Percentiles rank a stretch among this genome's conserved stretches.
phyloP scores from a whole-genome alignment of 2,797 vertebrate species.

The Varecia variegata region DNA sequence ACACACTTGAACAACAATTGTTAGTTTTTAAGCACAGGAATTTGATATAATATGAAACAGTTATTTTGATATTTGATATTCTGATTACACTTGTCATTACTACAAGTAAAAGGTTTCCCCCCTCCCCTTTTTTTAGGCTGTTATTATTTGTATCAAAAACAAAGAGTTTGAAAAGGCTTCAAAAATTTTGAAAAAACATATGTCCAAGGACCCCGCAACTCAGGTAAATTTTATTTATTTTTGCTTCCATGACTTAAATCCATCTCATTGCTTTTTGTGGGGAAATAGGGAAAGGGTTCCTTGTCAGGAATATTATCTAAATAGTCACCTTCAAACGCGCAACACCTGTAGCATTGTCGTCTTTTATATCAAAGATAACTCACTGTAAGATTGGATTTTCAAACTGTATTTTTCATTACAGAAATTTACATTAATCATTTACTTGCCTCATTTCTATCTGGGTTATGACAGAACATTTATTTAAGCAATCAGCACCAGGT shows the following conservation, averaged over 20 bases:
- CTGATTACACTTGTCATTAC: slow-evolving; percentile 33
- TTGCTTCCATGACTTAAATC: slow-evolving; percentile 35
- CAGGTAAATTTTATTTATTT: slow-evolving; percentile 80
- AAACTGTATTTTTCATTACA: slow-evolving; percentile 1
- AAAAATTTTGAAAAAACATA: slow-evolving; percentile 82
- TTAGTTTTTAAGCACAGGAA: slow-evolving; percentile 47
- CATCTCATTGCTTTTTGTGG: slow-evolving; percentile 19
- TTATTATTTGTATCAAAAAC: slow-evolving; percentile 86
- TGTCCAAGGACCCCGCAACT: slow-evolving; percentile 79
- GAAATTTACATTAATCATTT: background rate
- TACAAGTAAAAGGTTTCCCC: background rate
- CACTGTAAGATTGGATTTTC: background rate
- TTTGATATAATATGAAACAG: slow-evolving; percentile 18
- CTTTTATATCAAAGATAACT: slow-evolving; percentile 23
- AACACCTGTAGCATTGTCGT: background rate
- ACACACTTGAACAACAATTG: background rate
- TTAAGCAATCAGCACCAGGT: background rate
- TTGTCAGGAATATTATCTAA: slow-evolving; percentile 26
- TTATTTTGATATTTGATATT: slow-evolving; percentile 52
- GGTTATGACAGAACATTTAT: slow-evolving; percentile 22
- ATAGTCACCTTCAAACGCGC: background rate
- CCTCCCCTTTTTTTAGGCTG: slow-evolving; percentile 79
- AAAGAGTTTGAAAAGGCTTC: slow-evolving; percentile 85
- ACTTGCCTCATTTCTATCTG: slow-evolving; percentile 2
- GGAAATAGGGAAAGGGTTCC: slow-evolving; percentile 10